phyloP scores from a whole-genome alignment of 2,113 vertebrate species.

The Gambusia affinis region DNA sequence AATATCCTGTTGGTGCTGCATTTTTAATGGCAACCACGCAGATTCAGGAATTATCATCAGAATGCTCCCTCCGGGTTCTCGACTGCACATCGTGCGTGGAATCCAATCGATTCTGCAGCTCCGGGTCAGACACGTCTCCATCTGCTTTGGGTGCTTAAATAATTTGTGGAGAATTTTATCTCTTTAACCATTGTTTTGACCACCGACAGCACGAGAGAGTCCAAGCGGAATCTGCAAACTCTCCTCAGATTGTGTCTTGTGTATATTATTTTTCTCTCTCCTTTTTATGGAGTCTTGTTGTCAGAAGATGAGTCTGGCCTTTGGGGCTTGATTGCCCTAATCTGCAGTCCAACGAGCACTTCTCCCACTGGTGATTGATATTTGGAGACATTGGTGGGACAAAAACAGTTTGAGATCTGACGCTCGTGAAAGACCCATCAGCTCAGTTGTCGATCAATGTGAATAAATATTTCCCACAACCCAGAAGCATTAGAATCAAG shows the following conservation, averaged over 20 bases:
- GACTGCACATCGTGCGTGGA: neutral
- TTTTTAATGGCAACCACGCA: conserved; percentile 69
- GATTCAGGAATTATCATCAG: conserved; percentile 54
- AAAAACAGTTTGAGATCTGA: conserved; percentile 76
- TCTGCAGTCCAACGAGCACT: conserved; percentile 53
- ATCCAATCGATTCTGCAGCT: conserved; percentile 32
- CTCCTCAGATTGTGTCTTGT: conserved; percentile 32
- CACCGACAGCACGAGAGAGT: conserved; percentile 2
- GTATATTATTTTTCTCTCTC: conserved; percentile 16
- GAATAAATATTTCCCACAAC: conserved; percentile 83
- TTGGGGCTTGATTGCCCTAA: conserved; percentile 60
- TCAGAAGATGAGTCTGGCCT: conserved; percentile 62
- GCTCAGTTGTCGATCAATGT: conserved; percentile 74
- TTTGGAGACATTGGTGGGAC: conserved; percentile 75
- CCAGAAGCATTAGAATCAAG: conserved; percentile 74
- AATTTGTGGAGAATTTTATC: conserved; percentile 34
- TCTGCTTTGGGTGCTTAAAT: conserved; percentile 45
- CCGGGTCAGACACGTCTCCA: conserved; percentile 27
- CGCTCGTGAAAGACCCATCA: conserved; percentile 80
- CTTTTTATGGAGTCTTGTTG: conserved; percentile 24
- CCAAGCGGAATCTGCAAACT: conserved; percentile 36
- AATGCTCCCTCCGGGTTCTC: conserved; percentile 31
- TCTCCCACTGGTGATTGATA: conserved; percentile 73
- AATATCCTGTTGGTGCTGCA: conserved; percentile 74
- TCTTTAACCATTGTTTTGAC: conserved; percentile 15